Evolutionary conservation across 2,888 invertebrate genomes (phyloP).

Genomic region (Morinoia aosen): DNA sequence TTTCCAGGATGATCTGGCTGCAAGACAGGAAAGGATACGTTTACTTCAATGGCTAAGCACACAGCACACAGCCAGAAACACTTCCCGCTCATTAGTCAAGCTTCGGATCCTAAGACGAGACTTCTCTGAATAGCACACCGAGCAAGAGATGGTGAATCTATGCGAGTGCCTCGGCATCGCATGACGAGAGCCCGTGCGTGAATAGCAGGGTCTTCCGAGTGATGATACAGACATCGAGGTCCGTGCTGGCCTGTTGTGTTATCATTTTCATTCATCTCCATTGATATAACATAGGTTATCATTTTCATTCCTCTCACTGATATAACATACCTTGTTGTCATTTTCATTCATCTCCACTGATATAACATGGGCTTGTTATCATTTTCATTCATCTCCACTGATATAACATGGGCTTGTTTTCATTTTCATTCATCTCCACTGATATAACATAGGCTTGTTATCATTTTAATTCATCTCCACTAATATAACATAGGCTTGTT

Average conservation of each 20-base stretch:
- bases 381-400: too few relatives aligned
- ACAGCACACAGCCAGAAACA: background rate
- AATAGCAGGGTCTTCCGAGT: background rate
- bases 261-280: background rate
- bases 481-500: too few relatives aligned
- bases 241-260: background rate
- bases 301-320: too few relatives aligned
- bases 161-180: background rate
- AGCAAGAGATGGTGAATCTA: background rate
- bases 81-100: slow-evolving; percentile 37
- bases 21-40: background rate
- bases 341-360: too few relatives aligned
- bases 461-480: too few relatives aligned
- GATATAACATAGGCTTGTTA: too few relatives aligned
- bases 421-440: too few relatives aligned
- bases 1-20: background rate
- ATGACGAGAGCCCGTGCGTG: background rate
- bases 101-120: slow-evolving; percentile 21
- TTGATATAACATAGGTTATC: background rate
- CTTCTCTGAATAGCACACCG: slow-evolving; percentile 11
- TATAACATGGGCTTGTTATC: too few relatives aligned
- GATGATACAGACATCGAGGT: background rate
- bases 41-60: slow-evolving; percentile 1
- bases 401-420: too few relatives aligned
- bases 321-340: too few relatives aligned